Percentiles rank a stretch among this genome's conserved stretches.
Conservation (phyloP, 1,140 invertebrate genomes). For the Thrips palmi region DNA sequence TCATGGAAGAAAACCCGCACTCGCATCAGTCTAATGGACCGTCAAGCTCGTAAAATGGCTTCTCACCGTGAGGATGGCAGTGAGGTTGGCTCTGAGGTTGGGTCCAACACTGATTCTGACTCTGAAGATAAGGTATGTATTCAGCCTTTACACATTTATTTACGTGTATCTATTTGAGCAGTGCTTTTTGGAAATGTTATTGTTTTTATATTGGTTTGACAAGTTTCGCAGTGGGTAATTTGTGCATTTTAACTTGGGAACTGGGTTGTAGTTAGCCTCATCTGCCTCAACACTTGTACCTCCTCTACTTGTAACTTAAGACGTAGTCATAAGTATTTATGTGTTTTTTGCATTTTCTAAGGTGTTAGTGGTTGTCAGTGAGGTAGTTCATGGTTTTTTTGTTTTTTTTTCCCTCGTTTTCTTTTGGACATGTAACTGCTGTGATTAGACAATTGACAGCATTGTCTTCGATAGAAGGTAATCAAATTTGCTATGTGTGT, state of each 20-base stretch:
- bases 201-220: too few species aligned
- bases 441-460: too few species aligned
- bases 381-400: too few species aligned
- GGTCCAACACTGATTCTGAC: slow-evolving; percentile 71
- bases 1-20: slow-evolving; percentile 93
- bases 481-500: too few species aligned
- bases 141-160: slow-evolving; percentile 25
- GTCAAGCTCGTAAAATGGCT: slow-evolving; percentile 54
- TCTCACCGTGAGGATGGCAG: slow-evolving; percentile 32
- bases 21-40: slow-evolving; percentile 83
- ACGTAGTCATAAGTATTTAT: background rate
- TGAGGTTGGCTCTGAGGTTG: slow-evolving; percentile 50
- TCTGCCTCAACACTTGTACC: slow-evolving; percentile 16
- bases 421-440: too few species aligned
- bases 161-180: slow-evolving; percentile 13
- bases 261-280: too few species aligned
- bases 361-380: background rate
- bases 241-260: too few species aligned
- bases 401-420: too few species aligned
- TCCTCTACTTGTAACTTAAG: slow-evolving; percentile 5
- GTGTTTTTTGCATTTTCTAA: background rate
- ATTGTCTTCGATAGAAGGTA: too few species aligned
- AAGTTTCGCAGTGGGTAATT: too few species aligned
- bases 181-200: too few species aligned
- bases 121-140: slow-evolving; percentile 81